phyloP scores from a whole-genome alignment of 1,140 invertebrate genomes.

The Danaus melanippus region DNA sequence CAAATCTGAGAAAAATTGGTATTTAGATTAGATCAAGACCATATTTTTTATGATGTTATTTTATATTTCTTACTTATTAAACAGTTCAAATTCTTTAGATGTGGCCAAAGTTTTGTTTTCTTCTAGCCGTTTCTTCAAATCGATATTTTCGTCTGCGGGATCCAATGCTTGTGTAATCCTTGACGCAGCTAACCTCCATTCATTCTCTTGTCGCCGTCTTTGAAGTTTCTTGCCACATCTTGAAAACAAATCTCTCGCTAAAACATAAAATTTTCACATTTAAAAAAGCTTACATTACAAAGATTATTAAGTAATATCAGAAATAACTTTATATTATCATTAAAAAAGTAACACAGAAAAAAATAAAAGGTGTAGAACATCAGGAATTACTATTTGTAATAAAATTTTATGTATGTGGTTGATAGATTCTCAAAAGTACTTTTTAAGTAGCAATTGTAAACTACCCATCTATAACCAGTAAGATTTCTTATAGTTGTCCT shows the following conservation, averaged over 20 bases:
- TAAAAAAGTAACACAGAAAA: too few relatives aligned
- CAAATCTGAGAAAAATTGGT: conserved; percentile 41
- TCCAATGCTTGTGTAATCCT: conserved; percentile 38
- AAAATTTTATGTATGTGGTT: too few relatives aligned
- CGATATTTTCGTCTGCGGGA: conserved; percentile 41
- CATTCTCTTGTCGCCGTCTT: conserved; percentile 61
- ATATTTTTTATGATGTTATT: background rate
- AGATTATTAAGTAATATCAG: too few relatives aligned
- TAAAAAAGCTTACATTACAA: too few relatives aligned
- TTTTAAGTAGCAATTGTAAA: too few relatives aligned
- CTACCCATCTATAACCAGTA: too few relatives aligned
- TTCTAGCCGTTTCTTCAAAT: conserved; percentile 40
- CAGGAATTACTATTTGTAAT: too few relatives aligned
- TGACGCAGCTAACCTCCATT: conserved; percentile 56
- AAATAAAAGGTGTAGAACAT: too few relatives aligned
- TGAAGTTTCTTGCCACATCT: conserved; percentile 65
- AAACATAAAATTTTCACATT: conserved; percentile 12
- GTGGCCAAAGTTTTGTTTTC: conserved; percentile 41
- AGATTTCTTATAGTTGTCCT: too few relatives aligned
- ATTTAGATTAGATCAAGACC: conserved; percentile 3
- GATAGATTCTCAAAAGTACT: too few relatives aligned
- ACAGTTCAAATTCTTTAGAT: conserved; percentile 45
- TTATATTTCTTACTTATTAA: conserved; percentile 45
- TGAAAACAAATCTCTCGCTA: conserved; percentile 56
- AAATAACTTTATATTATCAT: too few relatives aligned